These are phyloP conservation scores for Luscinia megarhynchos DNA, from an alignment of 2,797 vertebrate genomes.

Conservation along the genomic window DNA sequence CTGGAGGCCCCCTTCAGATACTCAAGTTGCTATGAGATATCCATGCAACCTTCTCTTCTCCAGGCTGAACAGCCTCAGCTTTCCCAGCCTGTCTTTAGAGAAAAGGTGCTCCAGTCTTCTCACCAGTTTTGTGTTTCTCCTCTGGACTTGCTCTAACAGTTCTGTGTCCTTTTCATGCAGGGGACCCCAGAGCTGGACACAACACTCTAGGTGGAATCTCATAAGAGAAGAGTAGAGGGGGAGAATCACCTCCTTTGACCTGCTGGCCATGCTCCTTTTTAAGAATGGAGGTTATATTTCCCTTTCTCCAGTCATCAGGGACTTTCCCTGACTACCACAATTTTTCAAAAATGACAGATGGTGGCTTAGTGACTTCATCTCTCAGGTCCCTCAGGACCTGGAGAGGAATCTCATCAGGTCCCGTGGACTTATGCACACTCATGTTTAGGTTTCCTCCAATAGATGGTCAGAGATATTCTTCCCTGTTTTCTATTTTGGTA, in stretches of 20 bases:
- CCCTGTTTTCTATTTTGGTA: neutral
- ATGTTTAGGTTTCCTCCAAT: neutral
- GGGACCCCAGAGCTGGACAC: neutral
- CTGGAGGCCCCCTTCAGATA: neutral
- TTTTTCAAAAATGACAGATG: neutral
- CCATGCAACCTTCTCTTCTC: neutral
- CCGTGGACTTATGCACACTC: neutral
- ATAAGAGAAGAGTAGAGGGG: neutral
- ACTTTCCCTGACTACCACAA: rapidly evolving
- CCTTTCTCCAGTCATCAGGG: neutral
- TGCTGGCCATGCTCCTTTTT: neutral
- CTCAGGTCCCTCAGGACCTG: neutral
- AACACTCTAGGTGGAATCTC: neutral
- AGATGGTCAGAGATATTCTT: neutral
- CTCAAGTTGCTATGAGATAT: neutral
- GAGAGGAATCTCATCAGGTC: neutral
- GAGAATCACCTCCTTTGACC: neutral
- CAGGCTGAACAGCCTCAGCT: neutral
- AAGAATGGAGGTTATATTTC: neutral
- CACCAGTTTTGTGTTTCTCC: neutral
- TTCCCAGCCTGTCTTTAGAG: neutral
- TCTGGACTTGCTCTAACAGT: neutral
- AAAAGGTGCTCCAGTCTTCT: neutral
- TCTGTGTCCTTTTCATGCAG: neutral
- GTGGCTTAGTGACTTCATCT: neutral